Base-by-base conservation (phyloP, 1,140 invertebrate genomes). In the Leptinotarsa defecta region DNA sequence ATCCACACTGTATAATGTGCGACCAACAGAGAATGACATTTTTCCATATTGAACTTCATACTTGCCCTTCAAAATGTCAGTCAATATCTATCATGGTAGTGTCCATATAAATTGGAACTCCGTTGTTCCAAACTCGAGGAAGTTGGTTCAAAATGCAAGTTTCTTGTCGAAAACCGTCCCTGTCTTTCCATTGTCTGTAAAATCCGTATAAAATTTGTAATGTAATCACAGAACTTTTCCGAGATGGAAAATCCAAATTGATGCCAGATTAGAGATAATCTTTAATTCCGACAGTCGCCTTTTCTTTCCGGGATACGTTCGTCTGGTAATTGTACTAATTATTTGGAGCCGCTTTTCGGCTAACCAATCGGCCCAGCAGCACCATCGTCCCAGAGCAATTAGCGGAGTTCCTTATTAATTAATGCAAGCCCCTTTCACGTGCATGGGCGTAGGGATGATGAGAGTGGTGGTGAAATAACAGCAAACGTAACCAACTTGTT, bases 321-420 rank as follows among this genome's bases (percentile, higher is more conserved):
- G 19, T 48, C 48, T 72, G 57, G 70, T 79, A 71, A 79, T 79
- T 79, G 78, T 79, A 72, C 74, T 79, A 79, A 81, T 81, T 81
- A 81, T 81, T 81, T 79, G 71, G 73, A 73, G 77, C 76, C 74
- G 76, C 78, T 77, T 73, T 72, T 76, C 70, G 74, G 74, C 63
- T 74, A 77, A 81, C 78, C 79, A 80, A 80, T 82, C 80, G 78
- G 77, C 75, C 64, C 67, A 62, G 74, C 75, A 76, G 78, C 80
- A 80, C 79, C 79, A 76, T 79, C 79, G 81, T 83, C 80, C 81
- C 80, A 83, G 82, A 68, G 83, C 84, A 86, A 86, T 86, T 85
- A 84, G 83, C 81, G 79, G 77, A 83, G 79, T 83, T 84, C 80
- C 83, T 85, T 84, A 83, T 84, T 85, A 84, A 84, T 84, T 83